These are phyloP conservation scores for Athene cunicularia DNA, from an alignment of 2,113 vertebrate genomes.

Conservation along the genomic window DNA sequence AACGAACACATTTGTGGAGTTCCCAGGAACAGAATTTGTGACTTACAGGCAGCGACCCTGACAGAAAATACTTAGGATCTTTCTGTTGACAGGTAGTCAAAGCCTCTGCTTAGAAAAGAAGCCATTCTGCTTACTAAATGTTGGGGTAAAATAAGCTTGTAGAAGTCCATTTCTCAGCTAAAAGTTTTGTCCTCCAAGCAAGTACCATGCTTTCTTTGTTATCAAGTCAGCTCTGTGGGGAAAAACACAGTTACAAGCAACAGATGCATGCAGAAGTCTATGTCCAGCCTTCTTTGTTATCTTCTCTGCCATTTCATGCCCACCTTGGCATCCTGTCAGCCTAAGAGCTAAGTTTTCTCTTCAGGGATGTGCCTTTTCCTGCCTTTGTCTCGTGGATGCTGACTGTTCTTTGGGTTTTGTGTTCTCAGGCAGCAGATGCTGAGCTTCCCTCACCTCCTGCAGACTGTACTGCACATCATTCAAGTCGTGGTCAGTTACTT, in stretches of 20 bases:
- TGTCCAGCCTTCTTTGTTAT: neutral
- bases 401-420: slow-evolving; percentile 18
- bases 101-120: neutral
- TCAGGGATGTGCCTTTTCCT: neutral
- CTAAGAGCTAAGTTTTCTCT: neutral
- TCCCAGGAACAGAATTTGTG: neutral
- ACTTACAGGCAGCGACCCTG: neutral
- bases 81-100: neutral
- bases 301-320: neutral
- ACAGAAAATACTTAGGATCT: neutral
- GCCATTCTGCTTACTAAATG: neutral
- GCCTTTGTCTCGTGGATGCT: neutral
- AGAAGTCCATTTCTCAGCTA: neutral
- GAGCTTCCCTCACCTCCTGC: slow-evolving; percentile 90
- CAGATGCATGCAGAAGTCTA: neutral
- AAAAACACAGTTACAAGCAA: neutral
- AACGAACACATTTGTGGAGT: neutral
- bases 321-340: neutral
- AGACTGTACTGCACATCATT: slow-evolving; percentile 90
- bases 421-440: slow-evolving; percentile 90
- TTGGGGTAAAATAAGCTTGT: neutral
- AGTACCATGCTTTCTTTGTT: neutral
- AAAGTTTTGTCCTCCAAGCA: neutral
- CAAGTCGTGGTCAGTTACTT: slow-evolving; percentile 97
- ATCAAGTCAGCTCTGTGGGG: neutral